Evolutionary conservation across 2,888 invertebrate genomes (phyloP).

Genomic region (Timema podura): DNA sequence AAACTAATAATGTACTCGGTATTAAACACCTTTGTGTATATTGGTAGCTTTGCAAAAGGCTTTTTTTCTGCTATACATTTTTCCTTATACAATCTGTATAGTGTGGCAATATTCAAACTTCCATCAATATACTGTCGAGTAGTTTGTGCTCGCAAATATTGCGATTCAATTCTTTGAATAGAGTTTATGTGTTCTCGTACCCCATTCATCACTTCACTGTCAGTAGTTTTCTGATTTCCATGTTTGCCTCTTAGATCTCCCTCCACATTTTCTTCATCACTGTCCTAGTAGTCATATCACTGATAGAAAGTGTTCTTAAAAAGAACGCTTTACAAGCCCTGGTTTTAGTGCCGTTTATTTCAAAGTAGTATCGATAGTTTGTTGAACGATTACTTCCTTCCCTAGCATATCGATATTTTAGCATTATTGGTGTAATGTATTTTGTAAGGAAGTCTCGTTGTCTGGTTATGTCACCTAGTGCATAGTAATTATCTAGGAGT

Average conservation of each 20-base stretch:
- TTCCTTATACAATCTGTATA: neutral
- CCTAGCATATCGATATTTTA: neutral
- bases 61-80: neutral
- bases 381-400: neutral
- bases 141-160: constrained; percentile 1
- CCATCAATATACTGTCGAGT: neutral
- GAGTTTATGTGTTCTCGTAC: neutral
- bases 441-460: constrained; percentile 3
- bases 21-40: neutral
- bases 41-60: neutral
- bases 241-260: neutral
- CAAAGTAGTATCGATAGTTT: neutral
- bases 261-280: constrained; percentile 3
- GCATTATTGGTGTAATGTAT: constrained; percentile 1
- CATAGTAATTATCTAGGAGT: neutral
- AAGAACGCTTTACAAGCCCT: neutral
- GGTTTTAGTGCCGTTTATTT: neutral
- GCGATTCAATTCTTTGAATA: neutral
- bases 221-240: constrained; percentile 2
- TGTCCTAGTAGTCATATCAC: constrained; percentile 2
- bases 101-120: neutral
- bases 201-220: constrained; percentile 7
- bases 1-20: neutral
- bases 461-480: constrained; percentile 8
- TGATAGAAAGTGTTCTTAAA: neutral